These are phyloP conservation scores for Aurelia coerulea DNA, from an alignment of 30 jellyfish, hydroid and myxozoan genomes.

Conservation along the genomic window DNA sequence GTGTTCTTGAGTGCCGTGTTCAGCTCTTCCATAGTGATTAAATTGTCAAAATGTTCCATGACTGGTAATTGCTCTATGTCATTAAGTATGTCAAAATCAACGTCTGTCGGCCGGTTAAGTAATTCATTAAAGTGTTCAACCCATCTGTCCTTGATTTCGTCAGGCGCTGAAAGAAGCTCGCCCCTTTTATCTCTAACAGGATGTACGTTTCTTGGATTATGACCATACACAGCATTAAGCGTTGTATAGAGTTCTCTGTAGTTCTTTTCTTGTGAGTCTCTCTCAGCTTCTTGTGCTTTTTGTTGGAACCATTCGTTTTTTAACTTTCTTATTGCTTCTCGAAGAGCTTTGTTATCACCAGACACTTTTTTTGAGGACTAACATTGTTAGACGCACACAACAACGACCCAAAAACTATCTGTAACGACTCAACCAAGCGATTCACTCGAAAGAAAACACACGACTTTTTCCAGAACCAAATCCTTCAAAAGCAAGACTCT, in stretches of 20 bases:
- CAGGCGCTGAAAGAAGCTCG: constrained; percentile 23
- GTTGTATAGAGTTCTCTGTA: constrained; percentile 37
- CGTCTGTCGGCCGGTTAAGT: constrained; percentile 40
- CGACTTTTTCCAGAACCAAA: too few species aligned
- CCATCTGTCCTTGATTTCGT: constrained; percentile 47
- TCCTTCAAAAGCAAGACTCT: too few species aligned
- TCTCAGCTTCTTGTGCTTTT: constrained; percentile 44
- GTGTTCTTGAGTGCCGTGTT: constrained; percentile 25
- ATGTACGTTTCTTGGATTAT: constrained; percentile 1
- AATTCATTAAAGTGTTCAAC: constrained; percentile 49
- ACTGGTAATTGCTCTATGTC: constrained; percentile 20
- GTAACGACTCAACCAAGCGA: too few species aligned
- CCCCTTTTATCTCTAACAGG: constrained; percentile 31
- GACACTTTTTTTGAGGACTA: background rate
- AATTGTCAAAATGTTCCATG: background rate
- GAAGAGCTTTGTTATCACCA: background rate
- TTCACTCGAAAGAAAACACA: too few species aligned
- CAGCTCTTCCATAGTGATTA: constrained; percentile 24
- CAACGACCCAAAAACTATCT: too few species aligned
- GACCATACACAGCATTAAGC: constrained; percentile 56
- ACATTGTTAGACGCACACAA: too few species aligned
- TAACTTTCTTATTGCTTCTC: constrained; percentile 15
- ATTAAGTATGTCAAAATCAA: constrained; percentile 12
- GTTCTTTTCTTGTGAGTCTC: constrained; percentile 34
- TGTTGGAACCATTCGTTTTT: constrained; percentile 48